Base-by-base conservation (phyloP, 2,113 vertebrate genomes). In the Platichthys flesus region DNA sequence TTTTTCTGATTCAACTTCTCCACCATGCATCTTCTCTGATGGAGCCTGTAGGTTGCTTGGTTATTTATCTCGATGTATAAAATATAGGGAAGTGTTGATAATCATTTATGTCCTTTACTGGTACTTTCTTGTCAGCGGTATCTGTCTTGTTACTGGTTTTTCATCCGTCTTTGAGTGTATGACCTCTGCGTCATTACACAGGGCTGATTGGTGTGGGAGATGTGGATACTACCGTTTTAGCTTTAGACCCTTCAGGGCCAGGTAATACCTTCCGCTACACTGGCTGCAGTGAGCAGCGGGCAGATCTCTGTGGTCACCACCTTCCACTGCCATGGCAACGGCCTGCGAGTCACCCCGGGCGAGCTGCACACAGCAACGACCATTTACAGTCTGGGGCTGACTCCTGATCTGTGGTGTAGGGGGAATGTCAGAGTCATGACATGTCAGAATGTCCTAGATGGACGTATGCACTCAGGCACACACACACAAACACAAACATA, bases 311-410 rank as follows among this genome's bases (percentile, higher is more conserved):
- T 21, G 42, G 51, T 81, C 75, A 23, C 86, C 87, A 87, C 81
- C 74, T 79, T 79, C 63, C 47, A 86, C 76, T 85, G 76, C 83
- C 83, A 86, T 90, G 87, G 82, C 74, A 90, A 91, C 86, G 56
- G 74, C 83, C 85, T 74, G 71, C 31, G 51, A 88, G 75, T 91
- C 85, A 91, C 85, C 88, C 81, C 31, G 51, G 80, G 82, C 28
- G 9, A 40, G 70, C 52, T 62, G 24, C 28, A n/a, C 65, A 28
- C 57, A 18, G 65, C 71, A 69, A 69, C 47, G 2, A n/a, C 85
- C 76, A 79, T 75, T 87, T 82, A 83, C 51, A 81, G 74, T 81
- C 62, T 60, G 5, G 49, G 58, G 45, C 49, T 74, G 82, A 72
- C 49, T 76, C 57, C 69, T 40, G n/a, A 62, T 71, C 13, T 73